Conservation (phyloP, 2,888 invertebrate species). For the Galerucella pusilla region DNA sequence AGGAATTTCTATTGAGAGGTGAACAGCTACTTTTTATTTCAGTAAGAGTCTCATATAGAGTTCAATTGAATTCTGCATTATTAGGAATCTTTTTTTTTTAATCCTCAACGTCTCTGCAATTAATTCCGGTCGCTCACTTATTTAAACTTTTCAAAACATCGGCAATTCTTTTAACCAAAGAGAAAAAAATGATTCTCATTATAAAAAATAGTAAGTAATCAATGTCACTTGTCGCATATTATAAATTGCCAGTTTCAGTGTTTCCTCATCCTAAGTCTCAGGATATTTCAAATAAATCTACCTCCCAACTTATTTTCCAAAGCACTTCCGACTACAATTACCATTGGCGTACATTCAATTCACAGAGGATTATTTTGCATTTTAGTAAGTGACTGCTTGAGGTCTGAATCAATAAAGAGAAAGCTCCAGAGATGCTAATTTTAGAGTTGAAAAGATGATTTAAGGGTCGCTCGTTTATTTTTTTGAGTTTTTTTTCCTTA, state of each 20-base stretch:
- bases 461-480: constrained; percentile 9
- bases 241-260: neutral
- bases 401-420: constrained; percentile 15
- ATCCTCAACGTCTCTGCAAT: too few relatives aligned
- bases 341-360: constrained; percentile 5
- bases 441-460: constrained; percentile 3
- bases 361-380: constrained; percentile 13
- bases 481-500: neutral
- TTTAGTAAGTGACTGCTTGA: constrained; percentile 9
- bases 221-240: neutral
- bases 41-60: too few relatives aligned
- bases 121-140: too few relatives aligned
- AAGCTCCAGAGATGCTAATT: constrained; percentile 11
- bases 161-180: too few relatives aligned
- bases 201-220: neutral
- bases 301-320: neutral
- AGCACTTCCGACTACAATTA: constrained; percentile 7
- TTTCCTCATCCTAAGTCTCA: neutral
- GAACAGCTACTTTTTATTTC: too few relatives aligned
- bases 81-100: too few relatives aligned
- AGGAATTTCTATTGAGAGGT: too few relatives aligned
- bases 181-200: neutral
- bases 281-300: constrained; percentile 1
- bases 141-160: too few relatives aligned
- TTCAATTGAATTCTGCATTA: too few relatives aligned